These are phyloP conservation scores for Halictus rubicundus DNA, from an alignment of 1,140 invertebrate genomes.

Conservation along the genomic window DNA sequence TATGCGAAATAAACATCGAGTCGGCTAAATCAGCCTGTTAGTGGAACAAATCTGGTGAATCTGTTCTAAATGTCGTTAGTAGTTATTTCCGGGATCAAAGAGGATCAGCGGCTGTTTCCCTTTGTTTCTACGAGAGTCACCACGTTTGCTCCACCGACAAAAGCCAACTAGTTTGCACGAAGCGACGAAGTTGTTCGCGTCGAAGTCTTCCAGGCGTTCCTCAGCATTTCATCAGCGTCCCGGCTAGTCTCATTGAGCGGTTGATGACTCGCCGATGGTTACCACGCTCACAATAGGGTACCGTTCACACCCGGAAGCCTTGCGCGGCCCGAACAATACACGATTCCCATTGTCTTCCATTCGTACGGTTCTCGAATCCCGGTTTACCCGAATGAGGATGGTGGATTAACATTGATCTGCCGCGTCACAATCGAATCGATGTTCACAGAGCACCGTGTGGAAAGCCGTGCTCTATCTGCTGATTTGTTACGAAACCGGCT, in stretches of 20 bases:
- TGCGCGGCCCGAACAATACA: neutral
- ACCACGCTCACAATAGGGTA: neutral
- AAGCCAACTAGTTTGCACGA: too few species aligned
- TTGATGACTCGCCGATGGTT: neutral
- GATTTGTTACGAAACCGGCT: slow-evolving; percentile 51
- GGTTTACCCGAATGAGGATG: neutral
- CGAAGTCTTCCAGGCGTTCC: too few species aligned
- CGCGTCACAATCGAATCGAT: neutral
- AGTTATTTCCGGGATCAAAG: too few species aligned
- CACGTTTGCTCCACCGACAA: too few species aligned
- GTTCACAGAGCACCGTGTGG: slow-evolving; percentile 60
- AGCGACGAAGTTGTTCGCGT: too few species aligned
- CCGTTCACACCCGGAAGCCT: neutral
- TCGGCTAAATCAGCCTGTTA: neutral
- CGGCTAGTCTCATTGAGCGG: too few species aligned
- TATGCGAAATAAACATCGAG: slow-evolving; percentile 13
- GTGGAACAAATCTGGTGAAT: too few species aligned
- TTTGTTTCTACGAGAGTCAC: too few species aligned
- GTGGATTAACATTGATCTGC: neutral
- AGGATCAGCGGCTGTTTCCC: too few species aligned
- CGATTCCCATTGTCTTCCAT: neutral
- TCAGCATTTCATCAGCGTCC: too few species aligned
- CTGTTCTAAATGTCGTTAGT: too few species aligned
- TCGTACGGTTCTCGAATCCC: neutral
- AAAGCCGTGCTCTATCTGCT: slow-evolving; percentile 56